Evolutionary conservation across 2,888 invertebrate genomes (phyloP), one percentile per base, ranked within the genome.

Genomic region (Ophion slaviceki): DNA sequence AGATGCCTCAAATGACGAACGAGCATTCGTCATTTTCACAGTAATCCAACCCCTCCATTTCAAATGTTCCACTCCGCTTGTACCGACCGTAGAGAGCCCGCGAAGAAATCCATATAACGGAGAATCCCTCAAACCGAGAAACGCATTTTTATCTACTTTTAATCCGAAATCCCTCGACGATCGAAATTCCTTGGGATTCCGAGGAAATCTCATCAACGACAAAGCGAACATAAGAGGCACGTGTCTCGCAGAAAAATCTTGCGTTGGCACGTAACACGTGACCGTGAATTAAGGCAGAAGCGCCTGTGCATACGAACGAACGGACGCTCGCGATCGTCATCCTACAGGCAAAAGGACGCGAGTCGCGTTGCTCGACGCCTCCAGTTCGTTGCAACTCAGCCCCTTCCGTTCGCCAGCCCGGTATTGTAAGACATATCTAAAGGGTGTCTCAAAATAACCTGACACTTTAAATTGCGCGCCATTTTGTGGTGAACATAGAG

Each of bases 231-330:
- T 71, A 74, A 45, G 64, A 74, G 81, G 74, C 81, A 78, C 84
- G 84, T 81, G 84, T 74, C 59, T 36, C 71, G 67, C 62, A 76
- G 66, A 61, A 77, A 72, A 80, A 76, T 68, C 74, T 74, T 45
- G 72, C 32, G 57, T 80, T 74, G 64, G 47, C 61, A 70, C 61
- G 68, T 76, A 32, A 76, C 76, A 77, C 84, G 80, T 80, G 84
- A 75, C 36, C 14, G 53, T 28, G 14, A 24, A 61, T 20, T 36
- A 20, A 28, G 24, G 45, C 62, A 64, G 24, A 45, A 62, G 59
- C 75, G 28, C 28, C n/a, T 17, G 28, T 36, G 47, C 20, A 64
- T 47, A 62, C 40, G 47, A 14, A 74, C 32, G 40, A 40, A 61
- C 62, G 62, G 1, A 14, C 57, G 11, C 57, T 17, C 57, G 57